Evolutionary conservation across 35 echinoderm and acorn worm species (phyloP), one percentile per base, ranked within the genome.

Genomic region (Antedon bifida): DNA sequence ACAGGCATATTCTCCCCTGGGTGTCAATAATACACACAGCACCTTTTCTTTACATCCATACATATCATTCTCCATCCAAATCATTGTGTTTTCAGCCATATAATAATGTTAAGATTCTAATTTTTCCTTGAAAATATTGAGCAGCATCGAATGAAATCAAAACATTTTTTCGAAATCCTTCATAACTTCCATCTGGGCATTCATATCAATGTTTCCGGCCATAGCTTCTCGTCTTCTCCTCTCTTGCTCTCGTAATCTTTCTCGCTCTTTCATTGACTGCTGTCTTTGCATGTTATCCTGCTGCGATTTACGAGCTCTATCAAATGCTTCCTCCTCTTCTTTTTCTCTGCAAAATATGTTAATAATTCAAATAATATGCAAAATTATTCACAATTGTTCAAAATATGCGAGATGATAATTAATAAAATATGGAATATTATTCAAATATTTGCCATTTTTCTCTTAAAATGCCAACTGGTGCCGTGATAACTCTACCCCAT

Each of bases 261-360:
- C 95, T 46, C 95, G 85, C 36, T 99, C 95, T 74, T 90, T 92
- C 79, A 82, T 92, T 42, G 95, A 99, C 44, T 99, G 90, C 74
- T 90, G 89, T 84, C 88, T 89, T 75, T 92, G 88, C 29, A 87
- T 39, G 28, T 90, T 86, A 46, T 83, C 85, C 74, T 99, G 91
- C 45, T 89, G 90, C 5, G 85, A 82, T 42, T 80, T 45, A 34
- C 95, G 80, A 0, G 95, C 95, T 35, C 88, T 85, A 82, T 99
- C 95, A 45, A 99, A 64, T 0, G 95, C 95, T 33, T 99, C 95
- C 36, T 99, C 95, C 44, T 99, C 95, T 33, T 99, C 95, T n/a
- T 81, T 74, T 82, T 99, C 95, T 80, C 95, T 99, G 82, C 19
- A 77, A 79, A 73, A 78, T 3, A 34, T 5, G 3, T 28, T 32